Evolutionary conservation across 1,140 invertebrate species (phyloP).

Genomic region (Atta colombica): DNA sequence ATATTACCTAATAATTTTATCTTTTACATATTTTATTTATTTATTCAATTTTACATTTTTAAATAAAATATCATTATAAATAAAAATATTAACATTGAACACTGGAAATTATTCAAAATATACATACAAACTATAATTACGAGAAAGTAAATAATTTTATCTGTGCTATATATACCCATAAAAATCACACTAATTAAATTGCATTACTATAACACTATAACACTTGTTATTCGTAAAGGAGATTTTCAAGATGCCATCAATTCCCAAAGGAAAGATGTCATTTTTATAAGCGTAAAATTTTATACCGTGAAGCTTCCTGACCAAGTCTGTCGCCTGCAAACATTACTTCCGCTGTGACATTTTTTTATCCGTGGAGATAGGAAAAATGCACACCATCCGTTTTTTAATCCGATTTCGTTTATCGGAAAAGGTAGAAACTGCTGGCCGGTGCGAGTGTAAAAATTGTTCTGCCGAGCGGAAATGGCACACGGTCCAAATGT

Average conservation of each 20-base stretch:
- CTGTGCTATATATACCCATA: background rate
- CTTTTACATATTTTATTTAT: background rate
- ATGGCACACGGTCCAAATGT: conserved; percentile 55
- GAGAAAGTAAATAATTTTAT: conserved; percentile 1
- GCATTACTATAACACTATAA: background rate
- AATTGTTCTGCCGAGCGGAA: conserved; percentile 59
- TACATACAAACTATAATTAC: too few species aligned
- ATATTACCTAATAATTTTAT: background rate
- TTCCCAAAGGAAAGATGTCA: background rate
- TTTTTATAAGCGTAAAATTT: conserved; percentile 24
- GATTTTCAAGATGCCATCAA: background rate
- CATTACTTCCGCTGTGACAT: conserved; percentile 44
- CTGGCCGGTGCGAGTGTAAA: conserved; percentile 52
- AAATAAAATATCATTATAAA: background rate
- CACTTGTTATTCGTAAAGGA: background rate
- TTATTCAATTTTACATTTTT: background rate
- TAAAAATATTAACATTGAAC: background rate
- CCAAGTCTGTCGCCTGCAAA: conserved; percentile 19
- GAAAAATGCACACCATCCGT: conserved; percentile 61
- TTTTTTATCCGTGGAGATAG: conserved; percentile 56
- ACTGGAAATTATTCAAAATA: background rate
- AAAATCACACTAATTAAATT: background rate
- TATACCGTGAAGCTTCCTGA: background rate
- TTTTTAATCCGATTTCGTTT: conserved; percentile 77
- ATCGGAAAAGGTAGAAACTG: conserved; percentile 72